These are phyloP conservation scores for Polia nebulosa DNA, from an alignment of 2,888 invertebrate species.

Conservation along the genomic window DNA sequence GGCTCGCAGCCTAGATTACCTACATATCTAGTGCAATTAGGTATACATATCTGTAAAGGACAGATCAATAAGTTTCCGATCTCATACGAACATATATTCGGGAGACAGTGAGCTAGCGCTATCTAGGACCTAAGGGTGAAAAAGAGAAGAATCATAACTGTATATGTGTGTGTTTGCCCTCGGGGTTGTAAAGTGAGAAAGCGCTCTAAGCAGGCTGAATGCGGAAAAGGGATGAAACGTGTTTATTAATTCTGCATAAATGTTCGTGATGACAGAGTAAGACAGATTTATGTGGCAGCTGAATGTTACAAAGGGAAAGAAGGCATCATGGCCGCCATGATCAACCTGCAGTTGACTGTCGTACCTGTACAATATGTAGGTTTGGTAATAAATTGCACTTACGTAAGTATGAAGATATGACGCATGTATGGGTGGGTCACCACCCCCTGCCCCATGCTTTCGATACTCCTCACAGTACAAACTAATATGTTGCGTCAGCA, in stretches of 20 bases:
- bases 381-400: neutral
- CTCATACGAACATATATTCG: neutral
- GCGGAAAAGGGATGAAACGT: neutral
- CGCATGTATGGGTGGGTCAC: neutral
- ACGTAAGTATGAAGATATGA: neutral
- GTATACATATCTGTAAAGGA: neutral
- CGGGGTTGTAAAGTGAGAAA: neutral
- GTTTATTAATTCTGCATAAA: neutral
- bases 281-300: neutral
- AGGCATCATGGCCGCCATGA: neutral
- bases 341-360: too few relatives aligned
- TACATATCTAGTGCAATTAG: neutral
- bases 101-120: neutral
- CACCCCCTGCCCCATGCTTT: neutral
- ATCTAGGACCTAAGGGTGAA: neutral
- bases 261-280: neutral
- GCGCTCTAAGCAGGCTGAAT: neutral
- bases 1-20: neutral
- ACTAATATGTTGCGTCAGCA: neutral
- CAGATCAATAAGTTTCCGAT: neutral
- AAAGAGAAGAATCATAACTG: neutral
- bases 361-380: neutral
- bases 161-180: neutral
- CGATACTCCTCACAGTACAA: neutral
- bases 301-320: neutral